Base-by-base conservation (phyloP, 2,797 vertebrate genomes). In the Sciurus carolinensis region DNA sequence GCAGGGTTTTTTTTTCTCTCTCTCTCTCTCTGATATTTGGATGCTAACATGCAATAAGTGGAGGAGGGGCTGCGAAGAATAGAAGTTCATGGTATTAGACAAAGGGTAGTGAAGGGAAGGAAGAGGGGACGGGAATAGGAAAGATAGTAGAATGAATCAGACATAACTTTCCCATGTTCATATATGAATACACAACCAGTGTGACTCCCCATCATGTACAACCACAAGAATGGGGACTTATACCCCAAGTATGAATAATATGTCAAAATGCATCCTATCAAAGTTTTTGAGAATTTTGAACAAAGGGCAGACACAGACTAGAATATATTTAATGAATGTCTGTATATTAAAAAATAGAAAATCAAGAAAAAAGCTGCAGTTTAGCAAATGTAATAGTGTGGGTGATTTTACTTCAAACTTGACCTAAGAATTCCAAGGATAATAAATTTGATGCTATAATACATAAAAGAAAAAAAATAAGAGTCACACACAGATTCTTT, bases 361-460 rank as follows among this genome's bases (percentile, higher is more conserved):
- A 85, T 57, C 18, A 89, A 67, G 44, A 96, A 52, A 1, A 79
- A 88, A 91, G 57, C 2, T 57, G 0, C 7, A 76, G 20, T 52
- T 69, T 79, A 94, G 20, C 20, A 86, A 72, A 39, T 8, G 39
- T 5, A 88, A 39, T 5, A 76, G 0, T 44, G 1, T 64, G 95
- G 87, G 88, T 71, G 33, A 97, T 97, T 97, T 88, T 95, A 66
- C 87, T 97, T 98, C 95, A 97, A 77, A 86, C 87, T 98, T 87
- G 81, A 81, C 52, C 14, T 15, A 71, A 94, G 30, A 88, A 96
- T 97, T 94, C 57, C 50, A 87, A 98, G 80, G 64, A 95, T 96
- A 90, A 54, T 69, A 92, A 50, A 20, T 18, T 93, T 94, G 12
- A 90, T 5, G 0, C 5, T 86, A 17, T 2, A 87, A 82, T 44